phyloP scores from a whole-genome alignment of 2,113 vertebrate species.

The Nicator chloris region DNA sequence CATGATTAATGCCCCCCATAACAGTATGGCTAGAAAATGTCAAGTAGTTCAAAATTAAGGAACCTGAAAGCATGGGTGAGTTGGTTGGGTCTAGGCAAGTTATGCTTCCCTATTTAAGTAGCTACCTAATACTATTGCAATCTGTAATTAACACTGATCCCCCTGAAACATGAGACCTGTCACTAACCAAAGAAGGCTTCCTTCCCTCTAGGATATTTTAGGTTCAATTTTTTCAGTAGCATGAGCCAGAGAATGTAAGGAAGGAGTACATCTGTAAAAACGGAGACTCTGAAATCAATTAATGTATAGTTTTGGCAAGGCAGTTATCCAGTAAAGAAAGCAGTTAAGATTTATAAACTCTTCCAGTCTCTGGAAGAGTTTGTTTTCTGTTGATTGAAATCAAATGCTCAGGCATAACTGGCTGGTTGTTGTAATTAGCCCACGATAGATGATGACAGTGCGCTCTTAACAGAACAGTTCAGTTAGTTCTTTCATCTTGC shows the following conservation, averaged over 20 bases:
- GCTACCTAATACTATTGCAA: neutral
- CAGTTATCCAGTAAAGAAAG: neutral
- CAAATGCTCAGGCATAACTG: neutral
- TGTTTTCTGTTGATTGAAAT: constrained; percentile 16
- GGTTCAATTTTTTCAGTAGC: neutral
- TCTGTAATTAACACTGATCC: neutral
- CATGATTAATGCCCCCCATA: neutral
- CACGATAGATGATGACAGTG: neutral
- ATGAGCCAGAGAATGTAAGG: neutral
- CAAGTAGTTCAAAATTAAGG: neutral
- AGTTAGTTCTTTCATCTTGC: neutral
- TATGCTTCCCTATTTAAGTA: neutral
- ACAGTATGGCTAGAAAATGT: neutral
- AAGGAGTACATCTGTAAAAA: neutral
- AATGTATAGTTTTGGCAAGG: neutral
- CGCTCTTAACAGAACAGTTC: neutral
- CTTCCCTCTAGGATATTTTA: neutral
- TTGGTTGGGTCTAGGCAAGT: neutral
- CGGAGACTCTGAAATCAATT: neutral
- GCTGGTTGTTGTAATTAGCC: neutral
- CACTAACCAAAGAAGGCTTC: neutral
- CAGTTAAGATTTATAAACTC: neutral
- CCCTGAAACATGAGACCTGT: neutral
- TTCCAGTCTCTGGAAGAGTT: neutral
- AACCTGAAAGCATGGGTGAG: neutral